phyloP scores from a whole-genome alignment of 1,140 invertebrate genomes.

The Neotoxoptera formosana region DNA sequence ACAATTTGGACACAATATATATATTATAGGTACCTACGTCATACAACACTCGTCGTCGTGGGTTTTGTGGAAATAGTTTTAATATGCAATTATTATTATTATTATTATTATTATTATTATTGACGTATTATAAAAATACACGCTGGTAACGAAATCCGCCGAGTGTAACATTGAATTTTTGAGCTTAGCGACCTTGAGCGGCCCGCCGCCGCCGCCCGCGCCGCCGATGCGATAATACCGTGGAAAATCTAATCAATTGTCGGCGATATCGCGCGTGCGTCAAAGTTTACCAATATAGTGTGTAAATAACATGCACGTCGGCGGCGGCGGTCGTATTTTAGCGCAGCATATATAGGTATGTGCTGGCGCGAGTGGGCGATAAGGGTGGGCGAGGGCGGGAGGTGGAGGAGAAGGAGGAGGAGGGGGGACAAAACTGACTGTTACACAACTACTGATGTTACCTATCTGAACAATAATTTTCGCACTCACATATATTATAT shows the following conservation, averaged over 20 bases:
- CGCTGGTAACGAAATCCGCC: not conserved
- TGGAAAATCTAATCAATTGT: not conserved
- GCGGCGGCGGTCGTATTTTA: not conserved
- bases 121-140: not conserved
- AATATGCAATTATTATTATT: not conserved
- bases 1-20: too few species aligned
- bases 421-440: not conserved
- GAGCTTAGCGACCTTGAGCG: not conserved
- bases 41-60: not conserved
- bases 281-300: not conserved
- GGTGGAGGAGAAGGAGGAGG: too few species aligned
- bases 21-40: too few species aligned
- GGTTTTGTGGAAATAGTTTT: not conserved
- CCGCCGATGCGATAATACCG: not conserved
- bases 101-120: not conserved
- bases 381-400: too few species aligned
- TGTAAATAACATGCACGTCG: not conserved
- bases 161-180: not conserved
- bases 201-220: too few species aligned
- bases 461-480: not conserved
- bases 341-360: not conserved
- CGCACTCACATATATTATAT: not conserved
- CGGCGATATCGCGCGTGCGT: not conserved
- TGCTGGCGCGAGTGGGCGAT: too few species aligned
- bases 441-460: not conserved